Base-by-base conservation (phyloP, 2,113 vertebrate species). In the Rhombomys opimus region DNA sequence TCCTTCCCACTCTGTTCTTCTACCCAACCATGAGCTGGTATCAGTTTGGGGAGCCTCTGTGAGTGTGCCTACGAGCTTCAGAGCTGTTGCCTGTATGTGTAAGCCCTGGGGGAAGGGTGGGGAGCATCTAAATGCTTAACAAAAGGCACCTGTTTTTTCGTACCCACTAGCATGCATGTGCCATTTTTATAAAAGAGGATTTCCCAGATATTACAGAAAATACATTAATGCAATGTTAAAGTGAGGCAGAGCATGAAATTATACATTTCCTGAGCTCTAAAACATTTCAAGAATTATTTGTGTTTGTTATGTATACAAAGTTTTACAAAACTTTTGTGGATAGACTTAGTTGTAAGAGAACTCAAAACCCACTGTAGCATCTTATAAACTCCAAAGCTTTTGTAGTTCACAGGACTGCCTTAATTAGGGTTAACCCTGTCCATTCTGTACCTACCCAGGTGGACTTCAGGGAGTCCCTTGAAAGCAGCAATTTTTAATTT, bases 11-110 rank as follows among this genome's bases (percentile, higher is more conserved):
- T 4, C 8, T 12, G 5, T 61, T 1, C 35, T 17, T 35, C 67
- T 6, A 1, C 4, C 59, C 1, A 46, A 15, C 14, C 7, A 20
- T 27, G 70, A 5, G 20, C 27, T 2, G 0, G 12, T 6, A 0
- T 25, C 32, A 52, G 70, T 10, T 27, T 15, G 52, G 68, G 2
- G 1, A 6, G 32, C 7, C 11, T 41, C 23, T 1, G 2, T 4
- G 35, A 50, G 9, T 61, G 22, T 0, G 1, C 7, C 32, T 18
- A 2, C 4, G 72, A 61, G 61, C 25, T 23, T 82, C 35, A 23
- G 52, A 81, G 57, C 27, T n/a, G 27, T 27, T 84, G 3, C 9
- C 27, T 61, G 4, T 32, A 35, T 15, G 1, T 61, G 12, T 25
- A 38, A 82, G 57, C 6, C 54, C 80, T 38, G 12, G 22, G 57